A percentile compares a stretch with the other conserved stretches of the same genome.
Evolutionary conservation across 1,140 invertebrate species (phyloP).

Genomic region (Hormaphis cornu): DNA sequence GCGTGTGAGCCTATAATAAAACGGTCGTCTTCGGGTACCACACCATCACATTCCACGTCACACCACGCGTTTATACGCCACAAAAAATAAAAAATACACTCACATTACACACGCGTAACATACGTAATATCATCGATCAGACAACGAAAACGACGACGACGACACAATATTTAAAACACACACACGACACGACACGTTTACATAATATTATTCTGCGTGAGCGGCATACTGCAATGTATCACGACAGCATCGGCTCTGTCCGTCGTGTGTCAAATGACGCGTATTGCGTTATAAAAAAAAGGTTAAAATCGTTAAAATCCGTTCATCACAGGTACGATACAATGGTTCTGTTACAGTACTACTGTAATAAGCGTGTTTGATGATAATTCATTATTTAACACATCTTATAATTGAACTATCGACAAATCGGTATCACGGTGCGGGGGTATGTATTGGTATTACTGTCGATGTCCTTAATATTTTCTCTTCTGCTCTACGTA

Average conservation of each 20-base stretch:
- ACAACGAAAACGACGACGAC: neutral
- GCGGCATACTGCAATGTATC: too few relatives aligned
- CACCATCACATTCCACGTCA: too few relatives aligned
- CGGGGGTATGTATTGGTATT: too few relatives aligned
- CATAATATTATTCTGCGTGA: too few relatives aligned
- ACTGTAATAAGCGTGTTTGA: neutral
- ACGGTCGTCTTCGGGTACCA: slow-evolving; percentile 5
- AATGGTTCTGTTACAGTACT: neutral
- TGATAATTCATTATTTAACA: neutral
- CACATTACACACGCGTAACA: neutral
- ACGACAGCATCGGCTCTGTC: neutral
- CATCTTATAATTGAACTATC: too few relatives aligned
- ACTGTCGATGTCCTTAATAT: too few relatives aligned
- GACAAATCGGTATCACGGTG: too few relatives aligned
- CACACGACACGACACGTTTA: neutral
- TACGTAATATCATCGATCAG: neutral
- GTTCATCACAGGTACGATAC: neutral
- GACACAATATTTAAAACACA: neutral
- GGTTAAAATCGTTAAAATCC: neutral
- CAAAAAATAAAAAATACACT: too few relatives aligned
- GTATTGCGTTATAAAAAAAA: neutral
- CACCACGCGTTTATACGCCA: neutral
- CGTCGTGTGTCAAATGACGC: neutral
- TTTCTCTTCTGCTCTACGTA: too few relatives aligned
- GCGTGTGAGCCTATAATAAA: slow-evolving; percentile 34